Conservation (phyloP, 2,888 invertebrate species). For the Timema podura region DNA sequence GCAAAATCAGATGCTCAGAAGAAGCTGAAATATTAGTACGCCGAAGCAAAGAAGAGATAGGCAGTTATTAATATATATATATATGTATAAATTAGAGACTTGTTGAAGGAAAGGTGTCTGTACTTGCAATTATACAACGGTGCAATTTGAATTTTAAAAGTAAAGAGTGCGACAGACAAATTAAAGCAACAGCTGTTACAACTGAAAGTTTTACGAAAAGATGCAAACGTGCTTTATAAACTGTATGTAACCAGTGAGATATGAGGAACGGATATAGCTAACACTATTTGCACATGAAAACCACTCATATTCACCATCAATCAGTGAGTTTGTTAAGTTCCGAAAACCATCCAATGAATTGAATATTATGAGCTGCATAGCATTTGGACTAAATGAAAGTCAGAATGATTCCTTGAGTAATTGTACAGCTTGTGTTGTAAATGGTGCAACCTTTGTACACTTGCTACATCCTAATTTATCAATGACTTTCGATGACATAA, state of each 20-base stretch:
- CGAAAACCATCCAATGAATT: slow-evolving; percentile 1
- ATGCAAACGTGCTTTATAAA: slow-evolving; percentile 4
- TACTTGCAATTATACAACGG: neutral
- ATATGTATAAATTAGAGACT: neutral
- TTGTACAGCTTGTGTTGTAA: slow-evolving; percentile 7
- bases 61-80: neutral
- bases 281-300: slow-evolving; percentile 1
- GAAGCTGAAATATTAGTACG: slow-evolving; percentile 8
- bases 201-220: slow-evolving; percentile 1
- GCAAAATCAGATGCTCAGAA: slow-evolving; percentile 6
- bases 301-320: slow-evolving; percentile 2
- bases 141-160: neutral
- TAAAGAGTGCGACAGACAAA: neutral
- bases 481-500: neutral
- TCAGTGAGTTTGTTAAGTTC: slow-evolving; percentile 2
- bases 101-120: slow-evolving; percentile 3
- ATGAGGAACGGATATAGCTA: slow-evolving; percentile 1
- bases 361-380: slow-evolving; percentile 4
- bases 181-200: neutral
- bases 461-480: neutral
- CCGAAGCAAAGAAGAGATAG: neutral
- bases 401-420: neutral
- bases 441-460: neutral
- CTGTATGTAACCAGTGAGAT: slow-evolving; percentile 3
- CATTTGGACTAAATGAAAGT: neutral